Evolutionary conservation across 2,797 vertebrate genomes (phyloP).

Genomic region (Numenius phaeopus): DNA sequence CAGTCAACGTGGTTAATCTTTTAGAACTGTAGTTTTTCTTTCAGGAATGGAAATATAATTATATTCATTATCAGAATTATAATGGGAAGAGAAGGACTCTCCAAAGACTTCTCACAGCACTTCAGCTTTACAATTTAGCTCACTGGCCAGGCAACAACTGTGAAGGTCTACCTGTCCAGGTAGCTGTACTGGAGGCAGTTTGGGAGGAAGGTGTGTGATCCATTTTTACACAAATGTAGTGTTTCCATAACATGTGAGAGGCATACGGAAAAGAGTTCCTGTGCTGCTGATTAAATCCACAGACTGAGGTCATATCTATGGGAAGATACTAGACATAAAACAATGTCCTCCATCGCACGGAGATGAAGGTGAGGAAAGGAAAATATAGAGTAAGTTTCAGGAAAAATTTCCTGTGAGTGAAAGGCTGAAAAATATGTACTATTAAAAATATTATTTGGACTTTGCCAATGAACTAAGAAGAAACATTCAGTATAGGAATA

Average conservation of each 20-base stretch:
- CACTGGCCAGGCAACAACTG: background rate
- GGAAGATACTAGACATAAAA: background rate
- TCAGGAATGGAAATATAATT: background rate
- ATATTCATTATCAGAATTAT: background rate
- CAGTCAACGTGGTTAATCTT: background rate
- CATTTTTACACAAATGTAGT: background rate
- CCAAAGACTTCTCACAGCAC: background rate
- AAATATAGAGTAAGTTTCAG: background rate
- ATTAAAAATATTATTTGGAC: background rate
- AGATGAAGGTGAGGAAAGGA: background rate
- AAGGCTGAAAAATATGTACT: background rate
- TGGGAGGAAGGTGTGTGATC: background rate
- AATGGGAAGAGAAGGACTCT: background rate
- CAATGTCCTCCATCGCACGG: accelerated
- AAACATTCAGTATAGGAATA: background rate
- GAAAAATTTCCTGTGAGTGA: background rate
- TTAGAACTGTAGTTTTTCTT: background rate
- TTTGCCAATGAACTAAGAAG: background rate
- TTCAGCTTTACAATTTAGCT: background rate
- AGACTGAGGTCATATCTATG: accelerated
- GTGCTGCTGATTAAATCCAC: background rate
- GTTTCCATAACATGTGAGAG: background rate
- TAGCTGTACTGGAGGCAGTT: background rate
- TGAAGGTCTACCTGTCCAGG: background rate
- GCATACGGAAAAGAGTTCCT: background rate